A percentile compares a stretch with the other conserved stretches of the same genome.
Conservation (phyloP, 2,888 invertebrate species). For the Mythimna ferrago region DNA sequence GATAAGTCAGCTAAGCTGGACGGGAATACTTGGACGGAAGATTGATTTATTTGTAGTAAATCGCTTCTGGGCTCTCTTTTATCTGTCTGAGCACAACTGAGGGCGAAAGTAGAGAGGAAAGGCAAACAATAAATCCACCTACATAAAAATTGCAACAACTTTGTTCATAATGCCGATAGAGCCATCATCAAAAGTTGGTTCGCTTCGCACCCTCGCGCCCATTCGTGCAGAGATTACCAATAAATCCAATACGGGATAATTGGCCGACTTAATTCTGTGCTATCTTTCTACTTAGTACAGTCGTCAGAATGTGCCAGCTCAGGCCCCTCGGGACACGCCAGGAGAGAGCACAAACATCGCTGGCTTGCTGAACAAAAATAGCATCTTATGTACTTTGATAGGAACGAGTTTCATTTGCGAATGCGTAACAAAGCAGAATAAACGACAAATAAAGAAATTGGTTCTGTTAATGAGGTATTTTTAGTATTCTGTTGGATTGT, state of each 20-base stretch:
- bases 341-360: constrained; percentile 82
- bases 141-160: constrained; percentile 91
- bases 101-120: constrained; percentile 84
- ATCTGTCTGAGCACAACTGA: constrained; percentile 85
- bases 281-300: constrained; percentile 91
- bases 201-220: constrained; percentile 90
- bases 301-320: constrained; percentile 91
- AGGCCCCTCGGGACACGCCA: constrained; percentile 89
- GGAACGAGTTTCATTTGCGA: constrained; percentile 76
- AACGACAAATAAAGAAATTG: constrained; percentile 82
- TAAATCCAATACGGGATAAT: constrained; percentile 91
- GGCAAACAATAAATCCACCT: constrained; percentile 88
- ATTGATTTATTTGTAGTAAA: constrained; percentile 86
- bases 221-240: constrained; percentile 91
- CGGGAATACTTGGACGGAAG: constrained; percentile 78
- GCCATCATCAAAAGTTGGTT: constrained; percentile 90
- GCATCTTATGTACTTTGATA: constrained; percentile 76
- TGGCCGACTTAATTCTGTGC: constrained; percentile 91
- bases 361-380: constrained; percentile 81
- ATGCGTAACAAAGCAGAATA: constrained; percentile 72
- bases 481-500: constrained; percentile 71
- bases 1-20: constrained; percentile 73
- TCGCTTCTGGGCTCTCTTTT: constrained; percentile 81
- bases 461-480: constrained; percentile 84
- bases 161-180: constrained; percentile 90